Evolutionary conservation across 64 coral and sea anemone species (phyloP).

Genomic region (Dendronephthya gigantea): DNA sequence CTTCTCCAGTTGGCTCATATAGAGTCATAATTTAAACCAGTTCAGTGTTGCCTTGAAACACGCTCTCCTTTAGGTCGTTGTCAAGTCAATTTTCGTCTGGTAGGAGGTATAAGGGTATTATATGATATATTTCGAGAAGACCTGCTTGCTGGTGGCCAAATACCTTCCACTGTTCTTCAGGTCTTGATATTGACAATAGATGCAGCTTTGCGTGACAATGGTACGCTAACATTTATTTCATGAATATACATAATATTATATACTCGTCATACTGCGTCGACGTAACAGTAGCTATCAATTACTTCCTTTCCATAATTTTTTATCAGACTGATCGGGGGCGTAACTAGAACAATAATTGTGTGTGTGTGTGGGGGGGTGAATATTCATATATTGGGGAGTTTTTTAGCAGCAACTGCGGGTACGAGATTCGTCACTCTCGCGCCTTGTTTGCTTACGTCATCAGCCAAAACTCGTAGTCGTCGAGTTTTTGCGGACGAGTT

Average conservation of each 20-base stretch:
- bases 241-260: not conserved
- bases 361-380: no score
- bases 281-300: not conserved
- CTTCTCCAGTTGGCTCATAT: not conserved
- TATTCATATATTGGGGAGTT: no score
- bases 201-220: not conserved
- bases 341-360: no score
- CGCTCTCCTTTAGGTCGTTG: not conserved
- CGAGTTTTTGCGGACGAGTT: no score
- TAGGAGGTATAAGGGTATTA: not conserved
- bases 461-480: no score
- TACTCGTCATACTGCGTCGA: not conserved
- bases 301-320: no score
- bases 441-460: no score
- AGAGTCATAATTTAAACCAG: not conserved
- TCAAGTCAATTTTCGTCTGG: slow-evolving; percentile 11
- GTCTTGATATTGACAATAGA: not conserved
- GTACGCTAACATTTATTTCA: not conserved
- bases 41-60: not conserved
- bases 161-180: not conserved
- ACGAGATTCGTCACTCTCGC: no score
- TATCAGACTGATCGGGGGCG: no score
- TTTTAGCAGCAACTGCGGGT: no score
- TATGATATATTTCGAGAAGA: not conserved
- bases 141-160: not conserved